These are phyloP conservation scores for Cololabis saira DNA, from an alignment of 2,113 vertebrate genomes.

Conservation along the genomic window DNA sequence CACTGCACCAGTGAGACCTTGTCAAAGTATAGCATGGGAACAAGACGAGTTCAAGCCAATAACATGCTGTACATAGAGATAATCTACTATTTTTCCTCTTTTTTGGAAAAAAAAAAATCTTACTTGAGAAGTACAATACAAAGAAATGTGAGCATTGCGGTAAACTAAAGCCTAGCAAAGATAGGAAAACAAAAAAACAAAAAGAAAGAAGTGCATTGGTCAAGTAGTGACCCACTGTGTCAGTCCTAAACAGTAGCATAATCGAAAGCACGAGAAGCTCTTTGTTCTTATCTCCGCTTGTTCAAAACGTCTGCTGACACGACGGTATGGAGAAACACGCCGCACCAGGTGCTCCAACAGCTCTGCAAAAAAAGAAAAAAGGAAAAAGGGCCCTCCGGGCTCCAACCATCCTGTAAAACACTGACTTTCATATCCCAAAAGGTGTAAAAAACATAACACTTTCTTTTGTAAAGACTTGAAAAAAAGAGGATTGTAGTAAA, in stretches of 20 bases:
- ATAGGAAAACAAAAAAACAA: not conserved
- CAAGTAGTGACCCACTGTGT: slow-evolving; percentile 58
- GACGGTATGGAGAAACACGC: slow-evolving; percentile 6
- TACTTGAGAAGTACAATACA: slow-evolving; percentile 38
- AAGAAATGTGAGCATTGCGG: slow-evolving; percentile 30
- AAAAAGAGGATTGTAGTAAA: slow-evolving; percentile 57
- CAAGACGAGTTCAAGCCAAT: slow-evolving; percentile 51
- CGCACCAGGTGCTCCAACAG: slow-evolving; percentile 1
- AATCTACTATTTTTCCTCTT: slow-evolving; percentile 16
- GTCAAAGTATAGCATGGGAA: slow-evolving; percentile 56
- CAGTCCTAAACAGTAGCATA: slow-evolving; percentile 43
- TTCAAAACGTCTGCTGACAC: slow-evolving; percentile 16
- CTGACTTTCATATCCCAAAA: slow-evolving; percentile 44
- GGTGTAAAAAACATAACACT: slow-evolving; percentile 57
- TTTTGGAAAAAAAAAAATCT: slow-evolving; percentile 44
- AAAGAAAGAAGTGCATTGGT: slow-evolving; percentile 67
- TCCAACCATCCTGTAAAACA: slow-evolving; percentile 26
- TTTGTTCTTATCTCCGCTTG: slow-evolving; percentile 9
- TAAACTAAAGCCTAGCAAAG: slow-evolving; percentile 43
- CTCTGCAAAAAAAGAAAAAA: slow-evolving; percentile 21
- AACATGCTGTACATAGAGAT: slow-evolving; percentile 57
- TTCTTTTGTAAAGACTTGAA: slow-evolving; percentile 53
- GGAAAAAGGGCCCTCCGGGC: not conserved
- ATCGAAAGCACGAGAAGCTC: slow-evolving; percentile 30
- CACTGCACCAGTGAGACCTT: slow-evolving; percentile 54